phyloP scores from a whole-genome alignment of 2,888 invertebrate species.

The Synergus itoensis region DNA sequence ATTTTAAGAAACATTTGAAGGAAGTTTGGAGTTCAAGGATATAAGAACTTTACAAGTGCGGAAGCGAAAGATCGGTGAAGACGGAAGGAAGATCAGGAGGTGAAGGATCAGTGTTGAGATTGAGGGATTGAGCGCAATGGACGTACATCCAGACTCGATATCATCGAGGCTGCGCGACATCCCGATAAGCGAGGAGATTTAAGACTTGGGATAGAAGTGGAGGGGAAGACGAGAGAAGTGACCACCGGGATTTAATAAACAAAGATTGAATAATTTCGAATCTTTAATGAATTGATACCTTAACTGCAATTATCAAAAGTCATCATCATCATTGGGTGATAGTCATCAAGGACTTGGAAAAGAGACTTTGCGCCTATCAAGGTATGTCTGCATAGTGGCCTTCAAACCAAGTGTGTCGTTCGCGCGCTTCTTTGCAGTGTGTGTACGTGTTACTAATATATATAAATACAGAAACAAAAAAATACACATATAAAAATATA shows the following conservation, averaged over 20 bases:
- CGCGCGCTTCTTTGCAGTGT: constrained; percentile 30
- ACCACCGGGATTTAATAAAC: constrained; percentile 29
- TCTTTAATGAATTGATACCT: constrained; percentile 5
- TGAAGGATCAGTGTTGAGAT: constrained; percentile 28
- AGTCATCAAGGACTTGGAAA: constrained; percentile 47
- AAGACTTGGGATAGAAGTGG: constrained; percentile 38
- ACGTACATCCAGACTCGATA: constrained; percentile 59
- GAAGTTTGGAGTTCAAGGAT: constrained; percentile 23
- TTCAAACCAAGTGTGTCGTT: constrained; percentile 51
- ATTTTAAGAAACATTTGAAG: constrained; percentile 2
- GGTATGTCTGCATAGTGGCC: constrained; percentile 66
- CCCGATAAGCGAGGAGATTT: constrained; percentile 14
- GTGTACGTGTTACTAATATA: constrained; percentile 11
- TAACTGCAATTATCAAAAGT: background rate
- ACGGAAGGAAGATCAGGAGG: constrained; percentile 6
- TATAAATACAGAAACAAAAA: background rate
- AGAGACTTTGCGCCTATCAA: constrained; percentile 69
- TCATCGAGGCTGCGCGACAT: constrained; percentile 51
- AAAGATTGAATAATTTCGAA: background rate
- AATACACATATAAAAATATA: background rate
- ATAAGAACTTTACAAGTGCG: constrained; percentile 4
- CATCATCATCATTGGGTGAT: constrained; percentile 20
- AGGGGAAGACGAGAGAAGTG: constrained; percentile 42
- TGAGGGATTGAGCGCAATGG: constrained; percentile 54
- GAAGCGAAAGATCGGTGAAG: constrained; percentile 38